A percentile compares a stretch with the other conserved stretches of the same genome.
Conservation (phyloP, 2,113 vertebrate species). For the Synchiropus splendidus region DNA sequence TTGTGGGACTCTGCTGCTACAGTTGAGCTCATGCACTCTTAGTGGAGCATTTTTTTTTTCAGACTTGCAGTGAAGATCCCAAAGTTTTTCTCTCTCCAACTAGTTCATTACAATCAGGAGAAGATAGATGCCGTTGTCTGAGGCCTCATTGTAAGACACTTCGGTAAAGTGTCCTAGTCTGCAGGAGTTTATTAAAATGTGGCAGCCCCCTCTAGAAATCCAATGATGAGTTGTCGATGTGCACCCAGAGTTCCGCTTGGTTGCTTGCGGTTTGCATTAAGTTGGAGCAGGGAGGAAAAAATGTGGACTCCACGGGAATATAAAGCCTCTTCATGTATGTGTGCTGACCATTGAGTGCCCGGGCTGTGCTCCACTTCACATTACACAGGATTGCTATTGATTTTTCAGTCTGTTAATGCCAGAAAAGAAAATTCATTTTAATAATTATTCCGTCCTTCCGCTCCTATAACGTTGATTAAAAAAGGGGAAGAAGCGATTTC, state of each 20-base stretch:
- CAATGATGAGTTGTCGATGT: conserved; percentile 44
- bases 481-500: conserved; percentile 27
- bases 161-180: conserved; percentile 9
- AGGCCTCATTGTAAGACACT: conserved; percentile 17
- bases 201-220: conserved; percentile 25
- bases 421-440: conserved; percentile 19
- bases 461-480: conserved; percentile 21
- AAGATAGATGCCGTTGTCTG: conserved; percentile 23
- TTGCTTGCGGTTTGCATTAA: conserved; percentile 45
- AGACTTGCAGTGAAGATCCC: neutral
- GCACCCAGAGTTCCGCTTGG: conserved; percentile 27
- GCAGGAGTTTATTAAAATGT: conserved; percentile 35
- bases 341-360: conserved; percentile 24
- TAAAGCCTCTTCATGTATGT: no score
- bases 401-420: conserved; percentile 8
- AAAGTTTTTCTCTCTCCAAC: conserved; percentile 22
- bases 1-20: no score
- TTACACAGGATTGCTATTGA: conserved; percentile 38
- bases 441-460: conserved; percentile 23
- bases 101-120: conserved; percentile 16
- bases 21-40: no score
- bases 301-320: conserved; percentile 11
- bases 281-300: conserved; percentile 27
- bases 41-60: no score
- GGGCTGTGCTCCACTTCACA: conserved; percentile 18